Evolutionary conservation across 1,140 invertebrate species (phyloP).

Genomic region (Wiebesia pumilae): DNA sequence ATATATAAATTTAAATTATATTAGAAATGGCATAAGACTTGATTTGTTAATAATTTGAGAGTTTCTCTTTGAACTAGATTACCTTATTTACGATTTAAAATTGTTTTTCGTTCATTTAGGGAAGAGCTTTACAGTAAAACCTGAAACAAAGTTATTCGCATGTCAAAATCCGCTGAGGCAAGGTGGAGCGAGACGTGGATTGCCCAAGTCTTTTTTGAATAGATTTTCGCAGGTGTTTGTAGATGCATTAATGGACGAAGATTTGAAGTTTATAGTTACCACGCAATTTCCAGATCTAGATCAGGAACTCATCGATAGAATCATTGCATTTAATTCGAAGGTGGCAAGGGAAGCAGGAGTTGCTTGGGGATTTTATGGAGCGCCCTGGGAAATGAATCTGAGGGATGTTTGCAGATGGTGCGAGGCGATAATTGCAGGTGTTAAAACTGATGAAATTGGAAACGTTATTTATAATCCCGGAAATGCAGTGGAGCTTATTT

Average conservation of each 20-base stretch:
- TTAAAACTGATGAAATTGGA: slow-evolving; percentile 55
- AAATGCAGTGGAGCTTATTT: slow-evolving; percentile 85
- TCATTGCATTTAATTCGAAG: slow-evolving; percentile 88
- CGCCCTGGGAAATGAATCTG: slow-evolving; percentile 98
- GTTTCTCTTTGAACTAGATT: too few relatives aligned
- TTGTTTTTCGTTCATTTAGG: slow-evolving; percentile 17
- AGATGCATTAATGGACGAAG: slow-evolving; percentile 84
- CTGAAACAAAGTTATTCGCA: slow-evolving; percentile 92
- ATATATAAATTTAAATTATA: too few relatives aligned
- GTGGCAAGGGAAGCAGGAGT: slow-evolving; percentile 80
- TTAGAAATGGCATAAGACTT: too few relatives aligned
- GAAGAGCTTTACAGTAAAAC: slow-evolving; percentile 87
- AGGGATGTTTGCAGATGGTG: slow-evolving; percentile 96
- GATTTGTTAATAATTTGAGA: too few relatives aligned
- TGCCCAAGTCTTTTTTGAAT: slow-evolving; percentile 98
- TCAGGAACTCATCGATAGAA: slow-evolving; percentile 78
- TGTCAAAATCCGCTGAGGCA: slow-evolving; percentile 99
- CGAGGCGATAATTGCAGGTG: slow-evolving; percentile 76
- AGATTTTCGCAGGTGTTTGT: slow-evolving; percentile 98
- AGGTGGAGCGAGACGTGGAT: slow-evolving; percentile 94
- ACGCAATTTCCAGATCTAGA: slow-evolving; percentile 77
- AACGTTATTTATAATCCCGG: slow-evolving; percentile 75
- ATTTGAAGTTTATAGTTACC: slow-evolving; percentile 81
- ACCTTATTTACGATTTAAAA: neutral
- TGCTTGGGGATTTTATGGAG: slow-evolving; percentile 84